These are phyloP conservation scores for Eustalomyia histrio DNA, from an alignment of 2,888 invertebrate species.

Conservation along the genomic window DNA sequence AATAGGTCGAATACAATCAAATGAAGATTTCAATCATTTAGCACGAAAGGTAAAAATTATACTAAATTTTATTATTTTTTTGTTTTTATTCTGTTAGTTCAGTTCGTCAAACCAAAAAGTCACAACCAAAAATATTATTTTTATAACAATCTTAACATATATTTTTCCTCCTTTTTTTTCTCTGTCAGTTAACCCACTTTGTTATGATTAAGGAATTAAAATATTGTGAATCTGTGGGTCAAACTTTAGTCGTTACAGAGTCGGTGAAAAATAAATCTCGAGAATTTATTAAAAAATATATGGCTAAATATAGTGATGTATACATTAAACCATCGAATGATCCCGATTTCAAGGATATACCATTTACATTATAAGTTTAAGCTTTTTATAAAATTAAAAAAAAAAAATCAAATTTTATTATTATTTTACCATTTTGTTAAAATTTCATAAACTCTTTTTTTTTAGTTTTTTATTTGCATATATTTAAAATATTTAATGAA, in stretches of 20 bases:
- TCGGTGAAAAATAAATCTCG: constrained; percentile 94
- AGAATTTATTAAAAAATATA: constrained; percentile 96
- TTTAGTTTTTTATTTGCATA: neutral
- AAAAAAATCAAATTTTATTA: neutral
- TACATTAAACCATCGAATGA: constrained; percentile 72
- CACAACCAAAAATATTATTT: too few species aligned
- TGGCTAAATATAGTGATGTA: constrained; percentile 94
- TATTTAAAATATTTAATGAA: neutral
- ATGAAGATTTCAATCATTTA: constrained; percentile 95
- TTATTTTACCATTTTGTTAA: neutral
- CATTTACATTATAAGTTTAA: constrained; percentile 66
- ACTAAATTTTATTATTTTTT: neutral
- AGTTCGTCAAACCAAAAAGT: too few species aligned
- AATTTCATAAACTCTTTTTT: neutral
- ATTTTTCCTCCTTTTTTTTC: constrained; percentile 68
- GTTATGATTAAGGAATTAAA: constrained; percentile 97
- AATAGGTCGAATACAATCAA: constrained; percentile 90
- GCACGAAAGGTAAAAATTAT: constrained; percentile 88
- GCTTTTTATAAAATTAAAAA: constrained; percentile 7
- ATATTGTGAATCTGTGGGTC: constrained; percentile 86
- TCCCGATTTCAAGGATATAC: constrained; percentile 74
- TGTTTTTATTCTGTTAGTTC: too few species aligned
- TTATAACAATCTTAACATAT: neutral
- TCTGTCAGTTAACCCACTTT: constrained; percentile 95
- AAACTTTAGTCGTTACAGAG: constrained; percentile 75